A percentile compares a stretch with the other conserved stretches of the same genome.
These are phyloP conservation scores for Drosophila helvetica DNA, from an alignment of 2,888 invertebrate genomes.

Conservation along the genomic window DNA sequence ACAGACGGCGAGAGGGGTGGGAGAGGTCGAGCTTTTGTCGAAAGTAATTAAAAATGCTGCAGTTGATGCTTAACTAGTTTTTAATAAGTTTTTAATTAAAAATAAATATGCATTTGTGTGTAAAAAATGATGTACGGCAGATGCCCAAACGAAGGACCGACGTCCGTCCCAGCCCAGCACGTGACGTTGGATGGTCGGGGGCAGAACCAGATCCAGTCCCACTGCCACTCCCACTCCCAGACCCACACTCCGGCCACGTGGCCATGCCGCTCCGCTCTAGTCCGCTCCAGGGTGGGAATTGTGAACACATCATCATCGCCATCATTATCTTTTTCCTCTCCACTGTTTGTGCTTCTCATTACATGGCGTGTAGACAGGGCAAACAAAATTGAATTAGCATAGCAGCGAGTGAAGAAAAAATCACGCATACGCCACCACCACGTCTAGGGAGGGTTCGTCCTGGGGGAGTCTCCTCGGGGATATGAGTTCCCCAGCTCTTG, in stretches of 20 bases:
- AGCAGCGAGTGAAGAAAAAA: conserved; percentile 69
- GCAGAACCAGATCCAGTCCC: conserved; percentile 6
- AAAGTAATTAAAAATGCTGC: conserved; percentile 79
- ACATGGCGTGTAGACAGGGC: conserved; percentile 77
- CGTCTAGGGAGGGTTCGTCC: conserved; percentile 27
- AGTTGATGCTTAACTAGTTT: conserved; percentile 79
- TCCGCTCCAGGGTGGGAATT: conserved; percentile 33
- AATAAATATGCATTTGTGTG: conserved; percentile 80
- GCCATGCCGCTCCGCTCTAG: conserved; percentile 7
- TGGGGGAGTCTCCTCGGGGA: conserved; percentile 47
- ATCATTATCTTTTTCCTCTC: conserved; percentile 53
- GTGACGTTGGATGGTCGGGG: conserved; percentile 54
- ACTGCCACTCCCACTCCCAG: neutral
- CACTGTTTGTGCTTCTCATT: conserved; percentile 74
- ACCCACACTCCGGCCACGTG: conserved; percentile 23
- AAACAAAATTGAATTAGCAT: conserved; percentile 79
- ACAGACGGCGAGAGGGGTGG: neutral
- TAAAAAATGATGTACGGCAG: conserved; percentile 68
- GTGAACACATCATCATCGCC: conserved; percentile 51
- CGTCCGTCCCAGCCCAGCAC: conserved; percentile 47
- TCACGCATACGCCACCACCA: conserved; percentile 73
- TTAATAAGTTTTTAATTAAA: conserved; percentile 80
- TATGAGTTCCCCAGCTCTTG: conserved; percentile 36
- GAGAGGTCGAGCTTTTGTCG: conserved; percentile 52
- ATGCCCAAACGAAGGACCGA: conserved; percentile 17